phyloP scores from a whole-genome alignment of 2,888 invertebrate species.

The Celastrina argiolus region DNA sequence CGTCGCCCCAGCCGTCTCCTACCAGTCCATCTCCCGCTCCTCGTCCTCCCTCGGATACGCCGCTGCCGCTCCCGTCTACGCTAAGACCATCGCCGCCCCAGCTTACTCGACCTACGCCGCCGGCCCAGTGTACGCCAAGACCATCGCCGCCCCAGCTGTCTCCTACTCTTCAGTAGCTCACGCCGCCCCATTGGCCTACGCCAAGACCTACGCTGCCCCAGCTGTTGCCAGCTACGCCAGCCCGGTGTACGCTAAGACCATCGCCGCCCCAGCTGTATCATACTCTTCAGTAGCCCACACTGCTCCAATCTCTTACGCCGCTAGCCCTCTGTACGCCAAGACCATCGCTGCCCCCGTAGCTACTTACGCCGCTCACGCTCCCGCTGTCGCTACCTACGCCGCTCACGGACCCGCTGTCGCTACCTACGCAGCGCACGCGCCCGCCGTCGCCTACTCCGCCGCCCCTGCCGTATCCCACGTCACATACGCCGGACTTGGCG shows the following conservation, averaged over 20 bases:
- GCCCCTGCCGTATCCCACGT: conserved; percentile 64
- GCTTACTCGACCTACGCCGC: conserved; percentile 31
- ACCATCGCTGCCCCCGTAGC: conserved; percentile 2
- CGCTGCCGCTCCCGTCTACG: conserved; percentile 38
- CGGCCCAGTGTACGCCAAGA: conserved; percentile 42
- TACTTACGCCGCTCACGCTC: conserved; percentile 30
- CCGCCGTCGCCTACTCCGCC: conserved; percentile 31
- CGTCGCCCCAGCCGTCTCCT: conserved; percentile 48
- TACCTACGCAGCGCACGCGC: conserved; percentile 33
- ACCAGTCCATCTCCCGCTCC: conserved; percentile 52
- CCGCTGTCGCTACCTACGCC: conserved; percentile 37
- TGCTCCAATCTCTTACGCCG: conserved; percentile 39
- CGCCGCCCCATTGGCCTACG: conserved; percentile 40
- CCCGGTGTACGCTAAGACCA: conserved; percentile 42
- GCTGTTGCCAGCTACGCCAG: conserved; percentile 39
- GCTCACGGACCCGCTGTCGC: conserved; percentile 37
- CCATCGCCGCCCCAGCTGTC: conserved; percentile 33
- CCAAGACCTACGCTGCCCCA: conserved; percentile 38
- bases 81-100: conserved; percentile 24
- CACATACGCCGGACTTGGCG: conserved; percentile 31
- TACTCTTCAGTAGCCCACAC: conserved; percentile 38
- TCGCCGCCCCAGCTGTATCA: conserved; percentile 60
- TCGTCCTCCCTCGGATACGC: conserved; percentile 41
- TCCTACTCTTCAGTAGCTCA: conserved; percentile 26
- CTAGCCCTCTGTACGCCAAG: conserved; percentile 11